A percentile compares a stretch with the other conserved stretches of the same genome.
These are phyloP conservation scores for Dendrophyllia cribrosa DNA, from an alignment of 64 coral and sea anemone species.

Conservation along the genomic window DNA sequence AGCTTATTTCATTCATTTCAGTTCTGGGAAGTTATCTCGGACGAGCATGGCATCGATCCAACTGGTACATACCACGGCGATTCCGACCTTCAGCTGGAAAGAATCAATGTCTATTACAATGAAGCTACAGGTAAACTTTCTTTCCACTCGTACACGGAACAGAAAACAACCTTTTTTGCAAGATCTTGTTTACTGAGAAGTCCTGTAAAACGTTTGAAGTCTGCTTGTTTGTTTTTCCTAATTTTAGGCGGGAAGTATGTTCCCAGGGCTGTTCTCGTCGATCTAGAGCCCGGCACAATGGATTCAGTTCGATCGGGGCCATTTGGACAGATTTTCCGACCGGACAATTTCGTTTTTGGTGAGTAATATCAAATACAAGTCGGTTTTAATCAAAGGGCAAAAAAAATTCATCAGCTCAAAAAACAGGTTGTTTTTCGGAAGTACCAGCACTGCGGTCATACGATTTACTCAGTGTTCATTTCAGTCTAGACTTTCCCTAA, in stretches of 20 bases:
- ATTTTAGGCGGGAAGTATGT: slow-evolving; percentile 63
- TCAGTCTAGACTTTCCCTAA: no score
- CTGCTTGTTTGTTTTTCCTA: no score
- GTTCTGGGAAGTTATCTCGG: slow-evolving; percentile 68
- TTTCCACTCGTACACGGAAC: no score
- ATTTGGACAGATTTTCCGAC: slow-evolving; percentile 60
- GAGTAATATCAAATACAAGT: not conserved
- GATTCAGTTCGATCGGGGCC: slow-evolving; percentile 70
- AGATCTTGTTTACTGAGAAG: no score
- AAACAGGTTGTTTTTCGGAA: no score
- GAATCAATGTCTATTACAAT: slow-evolving; percentile 67
- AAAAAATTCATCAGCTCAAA: not conserved
- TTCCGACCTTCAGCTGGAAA: slow-evolving; percentile 65
- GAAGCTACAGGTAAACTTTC: slow-evolving; percentile 36
- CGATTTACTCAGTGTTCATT: no score
- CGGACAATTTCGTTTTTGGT: slow-evolving; percentile 72
- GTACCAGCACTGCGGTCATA: no score
- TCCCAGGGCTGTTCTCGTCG: slow-evolving; percentile 54
- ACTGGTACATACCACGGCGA: slow-evolving; percentile 61
- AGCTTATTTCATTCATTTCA: not conserved
- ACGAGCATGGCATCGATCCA: slow-evolving; percentile 67
- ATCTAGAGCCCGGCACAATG: slow-evolving; percentile 71
- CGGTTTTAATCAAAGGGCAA: not conserved
- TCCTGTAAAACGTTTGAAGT: no score
- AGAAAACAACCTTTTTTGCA: no score